Base-by-base conservation (phyloP, 2,113 vertebrate genomes). In the Chrysochloris asiatica region DNA sequence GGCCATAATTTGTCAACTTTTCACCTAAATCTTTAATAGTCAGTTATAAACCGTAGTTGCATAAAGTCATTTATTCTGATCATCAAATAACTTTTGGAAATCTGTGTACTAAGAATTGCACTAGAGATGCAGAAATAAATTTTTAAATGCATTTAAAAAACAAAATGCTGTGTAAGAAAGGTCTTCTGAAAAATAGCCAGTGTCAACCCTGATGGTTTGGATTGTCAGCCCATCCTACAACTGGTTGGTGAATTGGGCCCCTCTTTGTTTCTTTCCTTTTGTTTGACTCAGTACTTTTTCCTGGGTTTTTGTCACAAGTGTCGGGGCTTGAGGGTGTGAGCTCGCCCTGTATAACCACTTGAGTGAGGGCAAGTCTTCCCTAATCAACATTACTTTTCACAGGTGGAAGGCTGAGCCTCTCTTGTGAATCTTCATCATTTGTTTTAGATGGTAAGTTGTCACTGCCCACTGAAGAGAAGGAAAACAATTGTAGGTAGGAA, bases 331-430 rank as follows among this genome's bases (percentile, higher is more conserved):
- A 19, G 73, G 47, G 65, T 17, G 45, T 8, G 21, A 6, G 0
- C 2, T 48, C 12, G 38, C 38, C 83, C 38, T 67, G 48, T 63
- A 6, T 1, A 24, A 47, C 9, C 41, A 38, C 38, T 50, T 11
- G 59, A 84, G 45, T 14, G 6, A 6, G 59, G 52, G 10, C 12
- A 13, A 21, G 30, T 14, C 6, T 41, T 38, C 45, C 38, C 80
- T 28, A 2, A 5, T 26, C 8, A 43, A 52, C 1, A 4, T 33
- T 84, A 92, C 87, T 73, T 83, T 47, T 84, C 45, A 33, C 8
- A 0, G 50, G 0, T 2, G 16, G 5, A 21, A 6, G 4, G 33
- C 8, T 16, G 11, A 19, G 17, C 10, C 1, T 13, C 84, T n/a
- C 41, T 30, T 19, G 38, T 1, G 75, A 17, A 9, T 84, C 45